phyloP scores from a whole-genome alignment of 1,140 invertebrate species.

The Drosophila saltans region DNA sequence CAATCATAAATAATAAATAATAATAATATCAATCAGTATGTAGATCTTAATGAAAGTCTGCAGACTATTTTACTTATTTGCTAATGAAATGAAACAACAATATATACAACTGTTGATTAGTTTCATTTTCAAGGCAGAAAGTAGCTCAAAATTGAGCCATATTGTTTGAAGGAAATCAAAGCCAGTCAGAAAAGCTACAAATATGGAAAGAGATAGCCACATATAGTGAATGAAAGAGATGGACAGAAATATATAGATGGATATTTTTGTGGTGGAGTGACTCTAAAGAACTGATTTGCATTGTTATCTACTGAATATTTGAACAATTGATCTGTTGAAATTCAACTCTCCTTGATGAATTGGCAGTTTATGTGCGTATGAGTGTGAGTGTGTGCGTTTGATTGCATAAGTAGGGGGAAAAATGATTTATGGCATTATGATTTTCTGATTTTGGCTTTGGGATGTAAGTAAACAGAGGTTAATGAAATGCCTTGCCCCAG shows the following conservation, averaged over 20 bases:
- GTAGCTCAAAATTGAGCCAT: neutral
- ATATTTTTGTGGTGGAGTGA: slow-evolving; percentile 58
- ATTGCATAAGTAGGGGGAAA: slow-evolving; percentile 67
- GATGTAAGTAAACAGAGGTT: slow-evolving; percentile 57
- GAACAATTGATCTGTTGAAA: slow-evolving; percentile 71
- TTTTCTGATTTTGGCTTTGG: slow-evolving; percentile 34
- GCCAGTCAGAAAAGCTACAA: slow-evolving; percentile 14
- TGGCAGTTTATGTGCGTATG: slow-evolving; percentile 38
- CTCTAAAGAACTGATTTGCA: slow-evolving; percentile 71
- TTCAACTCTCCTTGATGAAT: slow-evolving; percentile 35
- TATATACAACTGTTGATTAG: slow-evolving; percentile 58
- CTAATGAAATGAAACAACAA: slow-evolving; percentile 69
- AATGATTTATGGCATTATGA: slow-evolving; percentile 75
- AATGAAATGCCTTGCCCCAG: slow-evolving; percentile 57
- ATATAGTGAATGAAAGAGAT: slow-evolving; percentile 24
- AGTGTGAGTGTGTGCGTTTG: slow-evolving; percentile 30
- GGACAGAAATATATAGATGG: neutral
- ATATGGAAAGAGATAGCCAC: neutral
- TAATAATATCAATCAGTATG: slow-evolving; percentile 58
- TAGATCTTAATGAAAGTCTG: slow-evolving; percentile 67
- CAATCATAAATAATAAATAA: slow-evolving; percentile 35
- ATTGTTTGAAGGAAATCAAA: neutral
- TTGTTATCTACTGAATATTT: slow-evolving; percentile 56
- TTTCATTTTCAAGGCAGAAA: slow-evolving; percentile 20
- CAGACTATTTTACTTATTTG: slow-evolving; percentile 58